A percentile compares a stretch with the other conserved stretches of the same genome.
phyloP scores from a whole-genome alignment of 2,113 vertebrate species.

The Mesembrinibis cayennensis region DNA sequence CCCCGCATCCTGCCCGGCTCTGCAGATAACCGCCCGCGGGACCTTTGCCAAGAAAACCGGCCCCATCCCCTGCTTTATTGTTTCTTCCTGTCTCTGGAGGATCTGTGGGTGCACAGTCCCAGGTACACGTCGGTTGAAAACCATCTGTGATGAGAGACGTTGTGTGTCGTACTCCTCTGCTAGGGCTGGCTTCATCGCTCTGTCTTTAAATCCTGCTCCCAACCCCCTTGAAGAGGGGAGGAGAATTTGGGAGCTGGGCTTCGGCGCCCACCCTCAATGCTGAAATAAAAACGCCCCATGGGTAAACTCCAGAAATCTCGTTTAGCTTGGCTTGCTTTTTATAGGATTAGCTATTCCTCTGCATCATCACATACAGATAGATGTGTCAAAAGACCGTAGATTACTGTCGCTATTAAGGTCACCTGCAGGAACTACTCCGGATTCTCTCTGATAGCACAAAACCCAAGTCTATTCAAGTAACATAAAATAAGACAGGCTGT shows the following conservation, averaged over 20 bases:
- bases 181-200: rapidly evolving
- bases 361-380: neutral
- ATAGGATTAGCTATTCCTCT: conserved; percentile 14
- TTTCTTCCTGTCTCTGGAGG: neutral
- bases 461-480: neutral
- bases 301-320: neutral
- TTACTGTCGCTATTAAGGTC: neutral
- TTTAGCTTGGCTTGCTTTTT: neutral
- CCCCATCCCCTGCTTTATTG: neutral
- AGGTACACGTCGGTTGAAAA: rapidly evolving
- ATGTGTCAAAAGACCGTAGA: neutral
- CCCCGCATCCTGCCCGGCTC: neutral
- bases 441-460: neutral
- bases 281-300: neutral
- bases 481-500: neutral
- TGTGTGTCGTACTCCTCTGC: neutral
- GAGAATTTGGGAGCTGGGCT: neutral
- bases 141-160: neutral
- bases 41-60: neutral
- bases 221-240: neutral
- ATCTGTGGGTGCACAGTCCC: neutral
- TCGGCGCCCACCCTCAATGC: neutral
- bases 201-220: neutral
- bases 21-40: rapidly evolving
- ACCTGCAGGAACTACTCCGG: neutral